Evolutionary conservation across 23 tunicate genomes (phyloP), one percentile per base, ranked within the genome.

Genomic region (Trididemnum clinides): DNA sequence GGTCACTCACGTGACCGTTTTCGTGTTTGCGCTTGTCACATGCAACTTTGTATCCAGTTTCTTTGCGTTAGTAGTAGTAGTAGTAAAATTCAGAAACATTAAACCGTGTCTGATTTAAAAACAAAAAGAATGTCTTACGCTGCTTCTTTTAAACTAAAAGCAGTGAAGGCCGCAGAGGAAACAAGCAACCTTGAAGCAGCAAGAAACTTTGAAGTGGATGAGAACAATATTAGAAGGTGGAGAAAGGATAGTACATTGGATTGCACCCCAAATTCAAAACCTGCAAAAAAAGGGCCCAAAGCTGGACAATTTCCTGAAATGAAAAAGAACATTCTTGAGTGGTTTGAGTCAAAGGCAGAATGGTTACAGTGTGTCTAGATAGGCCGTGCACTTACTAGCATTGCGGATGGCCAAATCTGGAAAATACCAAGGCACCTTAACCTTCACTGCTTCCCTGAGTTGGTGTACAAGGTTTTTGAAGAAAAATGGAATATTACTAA

Each of bases 381-480:
- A 35, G 57, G 81, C 81, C 57, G 26, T 74, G 81, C 81, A 28
- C 10, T 74, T 74, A 28, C 59, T 35, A 74, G 81, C 81, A 74
- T 74, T 74, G 26, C 81, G 37, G 81, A 38, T 35, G 63, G 81
- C 59, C 81, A 74, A 74, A 74, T 74, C 59, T 74, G 81, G 81
- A 34, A 74, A 74, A 74, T 74, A 35, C 63, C 81, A 74, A 74
- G 77, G 39, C 77, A 71, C 77, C 77, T 71, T 49, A 27, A 71
- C 77, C 49, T 71, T 71, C 77, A 71, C 77, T 71, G 77, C 77
- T 33, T 71, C 77, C 44, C 7, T 15, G 62, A 32, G 81, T 74
- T 38, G 81, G 81, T 74, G 81, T 74, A 74, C 81, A 74, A 74
- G 81, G 81, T 74, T 74, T 74, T 74, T 39, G 59, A 74, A 44